Conservation (phyloP, 2,797 vertebrate genomes). For the Gallinago stenura region DNA sequence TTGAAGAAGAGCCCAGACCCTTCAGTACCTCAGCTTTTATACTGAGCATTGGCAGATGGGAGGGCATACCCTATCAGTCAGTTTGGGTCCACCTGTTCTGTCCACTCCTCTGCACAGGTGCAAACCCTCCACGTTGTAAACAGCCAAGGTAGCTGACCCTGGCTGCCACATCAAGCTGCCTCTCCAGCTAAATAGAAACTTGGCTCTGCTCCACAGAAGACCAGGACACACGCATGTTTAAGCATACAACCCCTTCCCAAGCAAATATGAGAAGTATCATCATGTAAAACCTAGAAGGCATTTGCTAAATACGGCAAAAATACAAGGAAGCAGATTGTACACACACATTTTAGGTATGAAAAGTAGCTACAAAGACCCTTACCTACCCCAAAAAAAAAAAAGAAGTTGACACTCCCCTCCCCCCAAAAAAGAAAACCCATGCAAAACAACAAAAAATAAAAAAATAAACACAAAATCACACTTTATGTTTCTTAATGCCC, state of each 20-base stretch:
- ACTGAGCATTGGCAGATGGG: no score
- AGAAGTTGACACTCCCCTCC: fast-evolving
- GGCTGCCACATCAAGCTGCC: no score
- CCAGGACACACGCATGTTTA: not conserved
- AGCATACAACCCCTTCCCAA: not conserved
- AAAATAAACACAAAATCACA: not conserved
- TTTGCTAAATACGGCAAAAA: not conserved
- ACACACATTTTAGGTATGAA: not conserved
- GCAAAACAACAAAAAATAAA: not conserved
- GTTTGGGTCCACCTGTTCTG: no score
- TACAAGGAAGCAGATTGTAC: not conserved
- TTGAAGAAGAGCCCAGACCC: no score
- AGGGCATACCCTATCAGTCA: no score
- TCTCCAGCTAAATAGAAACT: no score
- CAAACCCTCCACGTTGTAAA: no score
- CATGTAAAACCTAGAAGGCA: not conserved
- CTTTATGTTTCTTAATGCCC: not conserved
- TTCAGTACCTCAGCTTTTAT: no score
- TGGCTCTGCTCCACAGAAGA: no score
- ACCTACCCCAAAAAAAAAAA: not conserved
- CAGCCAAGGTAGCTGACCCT: no score
- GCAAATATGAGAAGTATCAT: not conserved
- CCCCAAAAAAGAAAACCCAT: not conserved
- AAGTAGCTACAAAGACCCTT: not conserved
- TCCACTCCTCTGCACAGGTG: no score